phyloP scores from a whole-genome alignment of 1,140 invertebrate species.

The Armadillidium nasatum region DNA sequence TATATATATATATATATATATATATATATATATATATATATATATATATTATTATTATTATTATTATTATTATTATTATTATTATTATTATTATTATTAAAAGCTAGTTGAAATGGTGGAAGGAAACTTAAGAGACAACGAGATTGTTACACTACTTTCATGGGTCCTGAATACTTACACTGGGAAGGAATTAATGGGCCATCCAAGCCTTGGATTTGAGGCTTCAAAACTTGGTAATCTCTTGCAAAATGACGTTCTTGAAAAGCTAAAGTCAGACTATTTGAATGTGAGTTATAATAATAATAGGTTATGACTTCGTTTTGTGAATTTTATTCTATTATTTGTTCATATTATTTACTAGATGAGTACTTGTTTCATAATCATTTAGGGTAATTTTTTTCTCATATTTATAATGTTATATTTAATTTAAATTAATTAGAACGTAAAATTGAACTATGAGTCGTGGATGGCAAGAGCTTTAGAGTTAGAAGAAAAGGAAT shows the following conservation, averaged over 20 bases:
- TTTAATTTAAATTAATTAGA: conserved; percentile 51
- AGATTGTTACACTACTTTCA: conserved; percentile 86
- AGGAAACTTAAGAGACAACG: conserved; percentile 87
- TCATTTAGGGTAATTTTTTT: too few species aligned
- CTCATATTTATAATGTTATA: too few species aligned
- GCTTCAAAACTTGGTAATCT: conserved; percentile 62
- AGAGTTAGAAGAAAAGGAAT: conserved; percentile 80
- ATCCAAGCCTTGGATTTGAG: conserved; percentile 80
- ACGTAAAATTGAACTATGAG: conserved; percentile 85
- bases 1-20: too few species aligned
- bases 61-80: too few species aligned
- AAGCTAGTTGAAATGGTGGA: conserved; percentile 81
- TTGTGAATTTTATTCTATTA: too few species aligned
- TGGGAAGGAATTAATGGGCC: conserved; percentile 76
- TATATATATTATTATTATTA: too few species aligned
- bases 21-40: too few species aligned
- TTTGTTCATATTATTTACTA: too few species aligned
- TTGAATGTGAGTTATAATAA: conserved; percentile 54
- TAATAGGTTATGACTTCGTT: too few species aligned
- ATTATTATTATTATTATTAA: conserved; percentile 11
- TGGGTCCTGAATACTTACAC: conserved; percentile 88
- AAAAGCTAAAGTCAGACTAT: conserved; percentile 76
- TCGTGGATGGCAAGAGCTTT: conserved; percentile 96
- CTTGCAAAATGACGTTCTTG: conserved; percentile 66
- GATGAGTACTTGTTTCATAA: too few species aligned